Base-by-base conservation (phyloP, 2,797 vertebrate genomes). In the Tadarida brasiliensis region DNA sequence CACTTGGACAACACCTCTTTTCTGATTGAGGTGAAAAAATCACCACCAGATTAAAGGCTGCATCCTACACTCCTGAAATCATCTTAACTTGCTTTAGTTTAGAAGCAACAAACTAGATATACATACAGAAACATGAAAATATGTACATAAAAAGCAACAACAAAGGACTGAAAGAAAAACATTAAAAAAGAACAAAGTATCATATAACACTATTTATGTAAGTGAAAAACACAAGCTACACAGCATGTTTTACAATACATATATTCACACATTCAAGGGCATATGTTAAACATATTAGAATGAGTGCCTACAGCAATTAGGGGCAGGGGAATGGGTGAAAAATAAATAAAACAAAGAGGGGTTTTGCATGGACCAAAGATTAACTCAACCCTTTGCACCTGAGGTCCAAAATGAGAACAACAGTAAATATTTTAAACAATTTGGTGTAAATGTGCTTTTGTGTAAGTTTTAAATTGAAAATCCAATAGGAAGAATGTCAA, bases 201-300 rank as follows among this genome's bases (percentile, higher is more conserved):
- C 39, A 5, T 56, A 56, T 30, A 56, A 65, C 24, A 26, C 24
- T 4, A 6, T n/a, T 84, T 57, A 44, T n/a, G 2, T 80, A 87
- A 90, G n/a, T 92, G 35, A 81, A 82, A 90, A 84, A 35, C 54
- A 86, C 11, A 91, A 47, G 65, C 3, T 28, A 81, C 28, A 80
- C 11, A 33, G 49, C n/a, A 5, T 24, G 59, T 91, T 76, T 94
- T 68, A 77, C 12, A 57, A 88, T 68, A 70, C 10, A 26, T 30
- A 51, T 54, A 84, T 26, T 74, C 63, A 74, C n/a, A 47, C 35
- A 67, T 49, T 74, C 51, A 57, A 85, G 10, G 47, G 4, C 26
- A 15, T 44, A 7, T 65, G 35, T 61, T 26, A 70, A 67, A 44
- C 5, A 20, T 70, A 5, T 59, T 35, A 30, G 22, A 30, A 9